Base-by-base conservation (phyloP, 2,113 vertebrate species). In the Agelaius phoeniceus region DNA sequence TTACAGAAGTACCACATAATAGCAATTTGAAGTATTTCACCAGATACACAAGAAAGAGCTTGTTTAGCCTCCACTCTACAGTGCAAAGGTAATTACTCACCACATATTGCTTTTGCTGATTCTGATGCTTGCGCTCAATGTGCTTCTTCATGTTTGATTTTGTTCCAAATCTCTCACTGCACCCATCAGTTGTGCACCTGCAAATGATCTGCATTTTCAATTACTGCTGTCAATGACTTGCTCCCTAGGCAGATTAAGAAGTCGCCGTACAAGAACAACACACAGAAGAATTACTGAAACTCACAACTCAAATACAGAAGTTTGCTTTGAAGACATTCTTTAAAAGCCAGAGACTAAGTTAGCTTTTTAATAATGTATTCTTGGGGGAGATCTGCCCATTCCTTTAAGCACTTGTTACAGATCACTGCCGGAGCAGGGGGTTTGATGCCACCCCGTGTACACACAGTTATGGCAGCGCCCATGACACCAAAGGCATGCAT, bases 141-240 rank as follows among this genome's bases (percentile, higher is more conserved):
- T 99, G 99, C 71, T 98, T 99, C 96, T 98, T 99, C 96, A 99
- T 92, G 94, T 98, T 98, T 63, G 97, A 77, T 23, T 98, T 98
- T 37, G 98, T 98, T 78, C 96, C 97, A 90, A 99, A 99, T 65
- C 94, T 98, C 84, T 98, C 83, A 15, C 94, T 79, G 96, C 99
- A 99, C 7, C 97, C 98, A 23, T 97, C 97, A 81, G 89, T 85
- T 62, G 78, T 67, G 97, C 99, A 99, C 83, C 99, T 99, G 95
- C 37, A 97, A 92, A 90, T 46, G 33, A 92, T 49, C 39, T n/a
- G 10, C 3, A 2, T 5, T 61, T 54, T 57, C 84, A 55, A 83
- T 63, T 48, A 67, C 10, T 31, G 10, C 26, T 62, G 20, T 41
- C 27, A 61, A 12, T 4, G 3, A n/a, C 31, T 55, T 84, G 61